phyloP scores from a whole-genome alignment of 1,140 invertebrate species.

The Plutomurus gul region DNA sequence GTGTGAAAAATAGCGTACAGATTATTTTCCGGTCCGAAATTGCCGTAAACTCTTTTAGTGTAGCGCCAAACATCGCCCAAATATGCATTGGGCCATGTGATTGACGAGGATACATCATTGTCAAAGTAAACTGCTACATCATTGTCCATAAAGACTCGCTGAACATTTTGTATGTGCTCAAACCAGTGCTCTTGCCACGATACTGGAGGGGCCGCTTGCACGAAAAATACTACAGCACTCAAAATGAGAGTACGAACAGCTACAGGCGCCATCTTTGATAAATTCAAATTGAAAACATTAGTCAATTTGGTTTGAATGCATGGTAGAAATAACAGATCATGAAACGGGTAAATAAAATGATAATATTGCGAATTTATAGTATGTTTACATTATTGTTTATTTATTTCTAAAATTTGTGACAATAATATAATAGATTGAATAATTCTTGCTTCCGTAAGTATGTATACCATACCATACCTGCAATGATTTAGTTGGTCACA shows the following conservation, averaged over 20 bases:
- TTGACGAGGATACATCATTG: not conserved
- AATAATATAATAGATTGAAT: no score
- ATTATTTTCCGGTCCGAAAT: slow-evolving; percentile 40
- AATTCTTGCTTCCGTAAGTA: no score
- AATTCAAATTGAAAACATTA: no score
- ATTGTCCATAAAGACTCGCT: slow-evolving; percentile 29
- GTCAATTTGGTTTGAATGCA: no score
- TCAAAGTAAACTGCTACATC: slow-evolving; percentile 47
- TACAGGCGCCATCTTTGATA: no score
- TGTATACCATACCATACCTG: no score
- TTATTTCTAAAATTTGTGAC: no score
- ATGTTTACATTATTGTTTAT: no score
- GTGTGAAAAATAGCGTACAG: slow-evolving; percentile 49
- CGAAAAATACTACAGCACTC: not conserved
- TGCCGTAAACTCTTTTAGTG: slow-evolving; percentile 41
- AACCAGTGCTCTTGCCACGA: slow-evolving; percentile 45
- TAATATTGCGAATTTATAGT: no score
- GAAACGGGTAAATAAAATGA: no score
- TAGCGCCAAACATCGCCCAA: slow-evolving; percentile 37
- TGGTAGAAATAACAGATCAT: no score
- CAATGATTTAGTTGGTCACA: no score
- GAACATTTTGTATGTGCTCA: slow-evolving; percentile 40
- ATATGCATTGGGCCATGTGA: slow-evolving; percentile 37
- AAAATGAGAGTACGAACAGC: not conserved
- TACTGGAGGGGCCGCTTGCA: not conserved